Evolutionary conservation across 2,113 vertebrate genomes (phyloP).

Genomic region (Saiga tatarica): DNA sequence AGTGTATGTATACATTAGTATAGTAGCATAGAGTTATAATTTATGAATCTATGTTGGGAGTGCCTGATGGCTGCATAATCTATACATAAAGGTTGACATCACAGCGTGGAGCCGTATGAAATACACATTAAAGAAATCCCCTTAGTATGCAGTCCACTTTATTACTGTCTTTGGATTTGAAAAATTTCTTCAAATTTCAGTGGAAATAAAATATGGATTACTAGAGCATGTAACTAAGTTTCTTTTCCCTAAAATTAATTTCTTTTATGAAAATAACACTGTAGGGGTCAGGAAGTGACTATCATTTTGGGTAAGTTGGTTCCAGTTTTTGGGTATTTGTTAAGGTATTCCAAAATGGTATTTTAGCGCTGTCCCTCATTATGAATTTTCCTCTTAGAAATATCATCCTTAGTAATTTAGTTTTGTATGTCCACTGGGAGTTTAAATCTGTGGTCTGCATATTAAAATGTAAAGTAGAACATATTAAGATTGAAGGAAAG

Average conservation of each 20-base stretch:
- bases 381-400: not conserved
- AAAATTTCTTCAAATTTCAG: conserved; percentile 50
- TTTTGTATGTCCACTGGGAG: not conserved
- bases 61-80: not conserved
- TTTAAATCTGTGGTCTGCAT: not conserved
- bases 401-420: not conserved
- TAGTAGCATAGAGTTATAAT: not conserved
- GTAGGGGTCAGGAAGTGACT: not conserved
- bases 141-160: not conserved
- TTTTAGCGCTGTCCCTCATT: not conserved
- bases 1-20: not conserved
- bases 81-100: not conserved
- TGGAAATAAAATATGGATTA: conserved; percentile 35
- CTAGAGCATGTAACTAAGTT: not conserved
- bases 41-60: not conserved
- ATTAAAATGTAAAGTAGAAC: not conserved
- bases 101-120: not conserved
- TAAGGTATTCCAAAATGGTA: not conserved
- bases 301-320: not conserved
- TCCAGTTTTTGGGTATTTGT: not conserved
- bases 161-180: conserved; percentile 27
- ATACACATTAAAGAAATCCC: conserved; percentile 38
- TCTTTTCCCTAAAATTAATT: conserved; percentile 28
- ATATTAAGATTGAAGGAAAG: not conserved
- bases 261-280: not conserved